phyloP scores from a whole-genome alignment of 2,888 invertebrate species.

The Plagodis pulveraria region DNA sequence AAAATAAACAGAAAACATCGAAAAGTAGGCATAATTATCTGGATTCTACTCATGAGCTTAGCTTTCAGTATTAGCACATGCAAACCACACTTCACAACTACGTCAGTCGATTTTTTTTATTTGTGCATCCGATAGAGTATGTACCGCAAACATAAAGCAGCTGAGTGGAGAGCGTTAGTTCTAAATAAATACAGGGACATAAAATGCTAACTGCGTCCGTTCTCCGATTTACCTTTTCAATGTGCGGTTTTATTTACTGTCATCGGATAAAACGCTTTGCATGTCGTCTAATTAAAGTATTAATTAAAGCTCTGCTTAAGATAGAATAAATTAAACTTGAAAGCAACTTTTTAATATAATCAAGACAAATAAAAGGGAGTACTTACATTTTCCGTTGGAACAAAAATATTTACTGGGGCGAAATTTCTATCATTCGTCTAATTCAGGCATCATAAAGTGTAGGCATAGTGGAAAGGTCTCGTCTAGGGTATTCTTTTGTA shows the following conservation, averaged over 20 bases:
- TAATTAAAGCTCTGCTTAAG: conserved; percentile 25
- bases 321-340: conserved; percentile 21
- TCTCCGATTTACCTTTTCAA: conserved; percentile 2
- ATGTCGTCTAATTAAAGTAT: conserved; percentile 24
- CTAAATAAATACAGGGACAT: neutral
- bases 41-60: neutral
- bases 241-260: conserved; percentile 18
- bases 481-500: no score
- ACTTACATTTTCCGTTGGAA: neutral
- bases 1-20: neutral
- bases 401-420: neutral
- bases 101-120: neutral
- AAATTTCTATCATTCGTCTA: neutral
- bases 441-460: neutral
- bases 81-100: neutral
- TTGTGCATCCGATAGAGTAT: no score
- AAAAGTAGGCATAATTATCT: neutral
- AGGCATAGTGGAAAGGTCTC: neutral
- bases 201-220: neutral
- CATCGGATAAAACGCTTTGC: conserved; percentile 29
- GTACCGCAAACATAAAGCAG: no score
- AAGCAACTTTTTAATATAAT: conserved; percentile 18
- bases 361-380: conserved; percentile 8
- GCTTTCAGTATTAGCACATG: conserved; percentile 1
- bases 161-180: conserved; percentile 3